Evolutionary conservation across 2,797 vertebrate genomes (phyloP), one percentile per base, ranked within the genome.

Genomic region (Oreochromis mossambicus): DNA sequence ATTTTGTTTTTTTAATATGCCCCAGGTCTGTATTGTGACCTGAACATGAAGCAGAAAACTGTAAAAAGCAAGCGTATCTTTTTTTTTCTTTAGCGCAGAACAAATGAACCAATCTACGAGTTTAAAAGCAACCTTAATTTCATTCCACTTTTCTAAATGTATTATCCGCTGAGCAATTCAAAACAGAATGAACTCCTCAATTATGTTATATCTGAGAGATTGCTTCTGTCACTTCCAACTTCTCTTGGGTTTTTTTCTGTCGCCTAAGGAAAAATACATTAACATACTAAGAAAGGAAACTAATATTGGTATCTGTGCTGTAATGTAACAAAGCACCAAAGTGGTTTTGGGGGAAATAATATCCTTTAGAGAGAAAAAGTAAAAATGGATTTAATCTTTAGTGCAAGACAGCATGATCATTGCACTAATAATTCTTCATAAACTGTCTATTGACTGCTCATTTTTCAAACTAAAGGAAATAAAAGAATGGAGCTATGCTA

Each of bases 341-440:
- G 85, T 84, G 63, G 56, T 90, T 93, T 92, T 32, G 21, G 50
- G 78, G 41, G 63, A 90, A 91, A 82, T 90, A 89, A 94, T 91
- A 87, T 92, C 75, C 83, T 85, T 84, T 26, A 24, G 80, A 83
- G 73, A 87, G 81, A 75, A 88, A 93, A 86, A 82, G 81, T 83
- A 92, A 92, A 92, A 87, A 91, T 92, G 86, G 84, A 92, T 93
- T 90, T 93, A 86, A 93, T 95, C 88, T 93, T 88, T 75, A 83
- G 82, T 24, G 58, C 81, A 41, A 83, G 83, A 81, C 80, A 41
- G 78, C 41, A 24, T 55, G 83, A 92, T 94, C 78, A 92, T 90
- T 91, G 89, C 8, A 24, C 83, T 88, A 89, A 87, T 90, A 92
- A 90, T 79, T 56, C 77, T 82, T 92, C 77, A 88, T 89, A 86